Base-by-base conservation (phyloP, 2,888 invertebrate species). In the Yponomeuta sedellus region DNA sequence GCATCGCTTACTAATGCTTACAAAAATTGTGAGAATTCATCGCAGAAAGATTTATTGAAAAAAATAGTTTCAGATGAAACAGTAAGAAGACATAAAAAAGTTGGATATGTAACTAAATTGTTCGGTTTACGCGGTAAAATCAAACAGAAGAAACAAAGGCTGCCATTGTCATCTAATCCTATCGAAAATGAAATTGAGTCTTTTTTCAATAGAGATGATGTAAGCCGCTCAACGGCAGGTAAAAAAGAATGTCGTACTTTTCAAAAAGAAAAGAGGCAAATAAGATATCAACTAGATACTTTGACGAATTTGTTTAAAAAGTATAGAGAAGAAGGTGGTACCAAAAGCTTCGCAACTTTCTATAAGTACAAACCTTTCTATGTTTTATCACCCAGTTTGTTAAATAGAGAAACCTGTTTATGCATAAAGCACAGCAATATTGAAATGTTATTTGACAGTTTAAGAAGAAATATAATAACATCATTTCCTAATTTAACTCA, bases 281-380 rank as follows among this genome's bases (percentile, higher is more conserved):
- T 69, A 22, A 65, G 69, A 22, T 71, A 69, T 58, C 25, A 70
- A 39, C n/a, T 64, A 0, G 69, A 70, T 20, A 69, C 68, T 8
- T 34, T 71, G 10, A 10, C 34, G 2, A 68, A 71, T 67, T 52
- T 67, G 6, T 69, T 61, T 61, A 58, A 68, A 61, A 71, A 66
- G 57, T 73, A 71, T 66, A 70, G 61, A 67, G 44, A 22, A 12
- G 70, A 70, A 62, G 71, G 70, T 25, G 72, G 71, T 6, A 67
- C 64, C 34, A 67, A 66, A 22, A 65, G 67, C 6, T 69, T 71
- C 52, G 64, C 70, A 0, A 71, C 70, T 22, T 72, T 73, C 64
- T 70, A 61, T 39, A 70, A 66, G 25, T 65, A 69, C 25, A 71
- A 71, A 65, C 71, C 70, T 16, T 72, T 71, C 67, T 71, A 61